phyloP scores from a whole-genome alignment of 2,797 vertebrate species.

The Buphagus erythrorhynchus region DNA sequence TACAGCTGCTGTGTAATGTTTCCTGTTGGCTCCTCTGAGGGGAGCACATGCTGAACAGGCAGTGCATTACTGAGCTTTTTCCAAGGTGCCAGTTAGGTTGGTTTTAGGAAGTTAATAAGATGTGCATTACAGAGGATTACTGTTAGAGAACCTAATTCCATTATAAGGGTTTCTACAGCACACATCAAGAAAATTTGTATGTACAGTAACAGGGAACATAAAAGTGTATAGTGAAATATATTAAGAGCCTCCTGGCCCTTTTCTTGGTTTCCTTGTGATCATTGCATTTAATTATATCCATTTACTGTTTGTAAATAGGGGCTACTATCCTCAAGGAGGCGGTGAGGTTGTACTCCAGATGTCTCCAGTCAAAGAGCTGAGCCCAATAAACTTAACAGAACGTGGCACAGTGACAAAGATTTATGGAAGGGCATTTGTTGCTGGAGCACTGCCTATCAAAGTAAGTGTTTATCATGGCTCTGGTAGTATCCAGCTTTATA shows the following conservation, averaged over 20 bases:
- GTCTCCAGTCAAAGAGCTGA: constrained; percentile 89
- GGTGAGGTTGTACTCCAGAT: constrained; percentile 89
- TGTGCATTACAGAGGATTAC: neutral
- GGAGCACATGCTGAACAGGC: neutral
- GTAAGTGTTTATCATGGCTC: constrained; percentile 73
- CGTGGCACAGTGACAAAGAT: constrained; percentile 93
- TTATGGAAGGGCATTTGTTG: constrained; percentile 91
- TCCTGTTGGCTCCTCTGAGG: neutral
- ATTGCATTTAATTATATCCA: neutral
- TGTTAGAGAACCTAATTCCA: neutral
- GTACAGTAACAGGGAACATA: neutral
- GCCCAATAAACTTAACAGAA: constrained; percentile 86
- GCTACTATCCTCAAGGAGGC: constrained; percentile 95
- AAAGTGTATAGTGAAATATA: neutral
- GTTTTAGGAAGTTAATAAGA: neutral
- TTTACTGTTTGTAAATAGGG: constrained; percentile 76
- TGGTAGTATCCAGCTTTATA: neutral
- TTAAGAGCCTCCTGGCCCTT: neutral
- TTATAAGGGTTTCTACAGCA: neutral
- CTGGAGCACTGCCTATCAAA: constrained; percentile 92
- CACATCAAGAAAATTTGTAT: neutral
- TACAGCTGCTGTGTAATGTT: neutral
- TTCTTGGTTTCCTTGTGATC: neutral
- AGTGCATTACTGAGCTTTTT: neutral
- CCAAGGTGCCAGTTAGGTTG: neutral